These are phyloP conservation scores for Lutjanus erythropterus DNA, from an alignment of 2,113 vertebrate genomes.

Conservation along the genomic window DNA sequence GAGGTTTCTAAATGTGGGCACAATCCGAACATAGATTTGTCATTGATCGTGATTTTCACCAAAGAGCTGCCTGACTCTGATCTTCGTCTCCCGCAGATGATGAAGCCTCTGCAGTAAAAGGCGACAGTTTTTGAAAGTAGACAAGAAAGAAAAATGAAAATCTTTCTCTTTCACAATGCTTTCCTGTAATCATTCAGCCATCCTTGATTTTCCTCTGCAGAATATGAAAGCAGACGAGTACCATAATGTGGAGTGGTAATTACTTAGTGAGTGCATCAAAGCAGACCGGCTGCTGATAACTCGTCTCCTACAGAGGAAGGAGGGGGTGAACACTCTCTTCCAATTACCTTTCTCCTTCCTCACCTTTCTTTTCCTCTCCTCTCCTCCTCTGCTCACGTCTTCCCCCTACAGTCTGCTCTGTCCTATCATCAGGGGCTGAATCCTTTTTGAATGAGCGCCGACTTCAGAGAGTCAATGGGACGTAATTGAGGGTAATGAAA, in stretches of 20 bases:
- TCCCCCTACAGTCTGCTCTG: background rate
- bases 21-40: background rate
- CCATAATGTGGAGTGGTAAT: conserved; percentile 46
- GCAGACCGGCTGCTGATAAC: conserved; percentile 48
- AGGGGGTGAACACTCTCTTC: conserved; percentile 1
- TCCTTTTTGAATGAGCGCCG: conserved; percentile 35
- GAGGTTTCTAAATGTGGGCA: background rate
- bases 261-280: conserved; percentile 61
- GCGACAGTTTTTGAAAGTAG: background rate
- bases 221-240: conserved; percentile 40
- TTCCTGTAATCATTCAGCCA: conserved; percentile 30
- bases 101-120: background rate
- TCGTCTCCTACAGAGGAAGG: background rate
- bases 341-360: conserved; percentile 36
- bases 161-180: background rate
- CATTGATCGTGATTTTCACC: background rate
- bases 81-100: background rate
- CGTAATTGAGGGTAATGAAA: conserved; percentile 73
- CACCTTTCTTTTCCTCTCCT: conserved; percentile 10
- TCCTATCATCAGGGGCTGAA: conserved; percentile 39
- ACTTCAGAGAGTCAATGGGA: conserved; percentile 52
- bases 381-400: conserved; percentile 4
- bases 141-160: conserved; percentile 6
- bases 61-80: conserved; percentile 23
- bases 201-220: conserved; percentile 41